These are phyloP conservation scores for Vanessa tameamea DNA, from an alignment of 1,140 invertebrate species.

Conservation along the genomic window DNA sequence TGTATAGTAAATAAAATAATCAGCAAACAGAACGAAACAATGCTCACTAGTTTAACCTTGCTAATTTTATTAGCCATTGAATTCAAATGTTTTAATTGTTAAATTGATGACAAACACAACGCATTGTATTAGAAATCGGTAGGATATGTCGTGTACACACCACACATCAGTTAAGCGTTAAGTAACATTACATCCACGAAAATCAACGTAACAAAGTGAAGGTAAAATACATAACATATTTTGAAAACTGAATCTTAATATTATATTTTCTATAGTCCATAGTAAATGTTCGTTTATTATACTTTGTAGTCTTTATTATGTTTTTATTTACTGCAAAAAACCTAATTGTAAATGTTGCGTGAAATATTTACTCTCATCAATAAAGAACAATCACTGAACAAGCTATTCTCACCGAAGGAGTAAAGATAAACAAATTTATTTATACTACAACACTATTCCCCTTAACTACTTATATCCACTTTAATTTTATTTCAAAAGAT, in stretches of 20 bases:
- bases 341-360: no score
- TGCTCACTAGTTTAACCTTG: neutral
- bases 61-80: neutral
- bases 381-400: no score
- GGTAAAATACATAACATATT: neutral
- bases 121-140: neutral
- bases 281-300: no score
- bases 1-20: neutral
- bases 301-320: no score
- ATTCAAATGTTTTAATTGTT: slow-evolving; percentile 4
- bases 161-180: neutral
- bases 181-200: neutral
- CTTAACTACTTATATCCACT: no score
- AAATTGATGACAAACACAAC: slow-evolving; percentile 4
- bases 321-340: no score
- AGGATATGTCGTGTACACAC: neutral
- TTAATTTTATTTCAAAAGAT: no score
- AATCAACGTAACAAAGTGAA: neutral
- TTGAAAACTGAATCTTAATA: neutral
- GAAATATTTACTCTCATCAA: no score
- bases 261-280: neutral
- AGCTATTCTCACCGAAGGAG: no score
- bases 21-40: neutral
- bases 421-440: no score
- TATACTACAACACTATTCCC: no score